These are phyloP conservation scores for Macrosiphum euphorbiae DNA, from an alignment of 2,888 invertebrate species.

Conservation along the genomic window DNA sequence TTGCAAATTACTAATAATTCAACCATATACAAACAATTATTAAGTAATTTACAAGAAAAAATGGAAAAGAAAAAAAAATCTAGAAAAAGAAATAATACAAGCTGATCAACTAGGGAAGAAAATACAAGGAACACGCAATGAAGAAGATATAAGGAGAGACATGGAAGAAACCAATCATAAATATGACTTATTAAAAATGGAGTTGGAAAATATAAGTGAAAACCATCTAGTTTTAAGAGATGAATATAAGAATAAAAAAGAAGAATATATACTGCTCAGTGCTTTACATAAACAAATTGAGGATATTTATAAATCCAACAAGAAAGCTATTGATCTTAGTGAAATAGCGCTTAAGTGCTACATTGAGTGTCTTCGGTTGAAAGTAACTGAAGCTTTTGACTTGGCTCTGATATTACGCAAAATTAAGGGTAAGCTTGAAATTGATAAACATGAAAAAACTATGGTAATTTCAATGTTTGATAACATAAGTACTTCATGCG, in stretches of 20 bases:
- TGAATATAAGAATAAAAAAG: conserved; percentile 38
- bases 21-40: no score
- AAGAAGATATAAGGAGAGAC: conserved; percentile 13
- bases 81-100: no score
- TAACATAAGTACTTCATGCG: conserved; percentile 74
- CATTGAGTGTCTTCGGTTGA: neutral
- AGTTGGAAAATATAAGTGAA: conserved; percentile 3
- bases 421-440: conserved; percentile 43
- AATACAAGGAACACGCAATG: no score
- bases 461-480: conserved; percentile 60
- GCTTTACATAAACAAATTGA: conserved; percentile 4
- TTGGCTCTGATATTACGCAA: conserved; percentile 10
- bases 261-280: conserved; percentile 20
- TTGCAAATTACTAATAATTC: no score
- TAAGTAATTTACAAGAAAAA: no score
- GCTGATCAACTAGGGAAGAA: no score
- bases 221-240: conserved; percentile 3
- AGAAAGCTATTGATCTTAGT: neutral
- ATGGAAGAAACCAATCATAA: conserved; percentile 24
- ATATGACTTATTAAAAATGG: conserved; percentile 10
- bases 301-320: neutral
- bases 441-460: neutral
- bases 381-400: conserved; percentile 33
- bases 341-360: neutral
- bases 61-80: no score